Evolutionary conservation across 2,113 vertebrate genomes (phyloP).

Genomic region (Pluvialis apricaria): DNA sequence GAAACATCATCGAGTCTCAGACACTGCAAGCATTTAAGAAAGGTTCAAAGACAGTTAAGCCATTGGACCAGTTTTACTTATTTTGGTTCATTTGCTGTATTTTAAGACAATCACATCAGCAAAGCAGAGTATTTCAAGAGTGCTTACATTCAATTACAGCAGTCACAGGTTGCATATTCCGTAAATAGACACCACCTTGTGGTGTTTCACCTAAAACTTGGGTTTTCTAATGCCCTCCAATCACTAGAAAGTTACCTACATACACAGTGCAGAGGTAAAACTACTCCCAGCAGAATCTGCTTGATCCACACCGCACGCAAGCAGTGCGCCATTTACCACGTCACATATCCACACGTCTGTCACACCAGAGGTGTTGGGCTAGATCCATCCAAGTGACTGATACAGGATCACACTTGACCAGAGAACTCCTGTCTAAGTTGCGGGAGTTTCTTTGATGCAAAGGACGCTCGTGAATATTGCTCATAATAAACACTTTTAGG

Average conservation of each 20-base stretch:
- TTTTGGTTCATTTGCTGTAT: slow-evolving; percentile 56
- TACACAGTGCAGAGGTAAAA: slow-evolving; percentile 24
- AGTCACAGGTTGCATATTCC: slow-evolving; percentile 48
- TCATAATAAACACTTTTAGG: neutral
- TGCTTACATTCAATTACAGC: slow-evolving; percentile 52
- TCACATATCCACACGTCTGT: neutral
- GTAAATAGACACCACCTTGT: neutral
- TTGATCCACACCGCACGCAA: fast-evolving
- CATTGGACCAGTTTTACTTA: slow-evolving; percentile 30
- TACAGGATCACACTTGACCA: neutral
- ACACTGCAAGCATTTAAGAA: neutral
- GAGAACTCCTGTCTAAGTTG: neutral
- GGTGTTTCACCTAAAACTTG: slow-evolving; percentile 14
- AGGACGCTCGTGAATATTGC: neutral
- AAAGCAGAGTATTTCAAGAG: slow-evolving; percentile 31
- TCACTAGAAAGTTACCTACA: slow-evolving; percentile 8
- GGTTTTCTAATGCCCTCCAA: slow-evolving; percentile 44
- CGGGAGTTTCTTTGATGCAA: neutral
- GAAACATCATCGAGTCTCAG: neutral
- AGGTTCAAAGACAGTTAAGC: slow-evolving; percentile 47
- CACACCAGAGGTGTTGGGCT: neutral
- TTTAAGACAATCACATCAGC: slow-evolving; percentile 50
- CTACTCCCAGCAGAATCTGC: neutral
- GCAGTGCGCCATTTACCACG: neutral
- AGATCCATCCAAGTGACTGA: neutral